Percentiles rank a stretch among this genome's conserved stretches.
Conservation (phyloP, 1,140 invertebrate genomes). For the Microplitis demolitor region DNA sequence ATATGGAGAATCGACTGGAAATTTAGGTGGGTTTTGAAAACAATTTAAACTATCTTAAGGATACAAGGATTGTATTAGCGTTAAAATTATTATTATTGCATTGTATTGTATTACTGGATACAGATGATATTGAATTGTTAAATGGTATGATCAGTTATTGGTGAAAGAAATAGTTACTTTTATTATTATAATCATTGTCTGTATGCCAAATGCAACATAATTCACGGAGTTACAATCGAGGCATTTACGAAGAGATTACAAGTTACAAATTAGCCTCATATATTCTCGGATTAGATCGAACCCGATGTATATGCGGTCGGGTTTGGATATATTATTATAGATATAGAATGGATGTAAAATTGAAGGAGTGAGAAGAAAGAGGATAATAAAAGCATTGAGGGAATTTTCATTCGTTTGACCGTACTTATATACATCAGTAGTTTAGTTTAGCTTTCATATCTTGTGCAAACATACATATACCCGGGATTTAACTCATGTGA, state of each 20-base stretch:
- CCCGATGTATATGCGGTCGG: constrained; percentile 12
- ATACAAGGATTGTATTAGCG: no score
- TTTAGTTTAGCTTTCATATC: constrained; percentile 9
- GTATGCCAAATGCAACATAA: constrained; percentile 30
- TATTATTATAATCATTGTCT: background rate
- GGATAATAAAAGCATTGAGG: background rate
- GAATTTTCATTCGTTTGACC: constrained; percentile 3
- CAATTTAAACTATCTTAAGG: no score
- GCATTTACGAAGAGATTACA: constrained; percentile 44
- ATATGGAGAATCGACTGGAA: no score
- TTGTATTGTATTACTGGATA: no score
- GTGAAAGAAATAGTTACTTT: no score
- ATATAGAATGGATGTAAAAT: background rate
- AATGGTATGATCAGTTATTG: no score
- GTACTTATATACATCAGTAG: no score
- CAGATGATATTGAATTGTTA: no score
- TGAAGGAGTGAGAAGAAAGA: constrained; percentile 1
- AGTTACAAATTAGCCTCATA: constrained; percentile 50
- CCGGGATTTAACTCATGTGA: background rate
- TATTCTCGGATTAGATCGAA: constrained; percentile 45
- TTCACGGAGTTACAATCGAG: constrained; percentile 40
- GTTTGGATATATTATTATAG: background rate
- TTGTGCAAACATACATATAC: constrained; percentile 31
- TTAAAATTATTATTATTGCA: no score
- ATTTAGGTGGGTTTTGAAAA: no score